Evolutionary conservation across 1,140 invertebrate genomes (phyloP).

Genomic region (Coenobita brevimanus): DNA sequence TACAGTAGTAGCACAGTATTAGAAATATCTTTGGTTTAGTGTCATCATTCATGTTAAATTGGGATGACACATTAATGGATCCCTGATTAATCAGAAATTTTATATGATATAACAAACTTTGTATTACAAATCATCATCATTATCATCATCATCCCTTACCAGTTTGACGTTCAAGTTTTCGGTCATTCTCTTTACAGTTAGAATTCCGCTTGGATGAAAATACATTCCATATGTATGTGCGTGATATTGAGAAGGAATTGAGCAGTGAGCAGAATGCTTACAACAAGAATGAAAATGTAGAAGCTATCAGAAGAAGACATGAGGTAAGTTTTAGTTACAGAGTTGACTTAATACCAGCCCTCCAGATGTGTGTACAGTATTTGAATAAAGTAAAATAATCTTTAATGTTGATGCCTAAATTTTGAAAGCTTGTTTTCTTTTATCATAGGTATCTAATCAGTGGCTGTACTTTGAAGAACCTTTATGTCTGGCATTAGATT

Average conservation of each 20-base stretch:
- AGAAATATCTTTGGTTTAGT: no score
- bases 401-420: neutral
- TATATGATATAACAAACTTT: no score
- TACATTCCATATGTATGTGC: constrained; percentile 87
- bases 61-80: no score
- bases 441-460: neutral
- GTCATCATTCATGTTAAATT: no score
- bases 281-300: constrained; percentile 86
- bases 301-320: constrained; percentile 80
- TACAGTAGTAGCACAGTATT: no score
- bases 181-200: constrained; percentile 60
- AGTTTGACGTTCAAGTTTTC: no score
- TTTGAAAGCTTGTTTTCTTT: neutral
- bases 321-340: constrained; percentile 74
- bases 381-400: neutral
- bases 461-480: neutral
- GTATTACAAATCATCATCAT: neutral
- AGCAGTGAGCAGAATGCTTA: constrained; percentile 88
- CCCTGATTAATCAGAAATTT: no score
- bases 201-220: constrained; percentile 91
- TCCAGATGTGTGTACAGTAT: neutral
- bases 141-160: neutral
- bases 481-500: no score
- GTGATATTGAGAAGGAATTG: constrained; percentile 93
- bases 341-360: neutral